phyloP scores from a whole-genome alignment of 2,888 invertebrate genomes.

The Pterobdella sp. region DNA sequence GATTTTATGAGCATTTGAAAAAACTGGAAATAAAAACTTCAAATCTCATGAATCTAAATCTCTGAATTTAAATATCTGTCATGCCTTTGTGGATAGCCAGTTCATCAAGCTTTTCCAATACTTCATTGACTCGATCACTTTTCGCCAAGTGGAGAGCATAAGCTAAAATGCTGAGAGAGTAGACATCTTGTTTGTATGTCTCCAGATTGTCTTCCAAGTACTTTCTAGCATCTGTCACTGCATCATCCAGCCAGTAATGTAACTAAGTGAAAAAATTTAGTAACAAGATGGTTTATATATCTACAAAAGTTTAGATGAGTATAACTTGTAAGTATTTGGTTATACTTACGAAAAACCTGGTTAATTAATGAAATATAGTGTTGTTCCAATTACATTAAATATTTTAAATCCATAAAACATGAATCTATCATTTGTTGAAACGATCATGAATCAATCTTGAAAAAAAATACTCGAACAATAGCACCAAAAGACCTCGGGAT shows the following conservation, averaged over 20 bases:
- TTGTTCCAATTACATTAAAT: no score
- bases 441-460: no score
- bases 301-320: no score
- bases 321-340: no score
- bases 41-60: background rate
- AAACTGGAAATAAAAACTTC: no score
- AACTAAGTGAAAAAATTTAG: background rate
- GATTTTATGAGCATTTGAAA: no score
- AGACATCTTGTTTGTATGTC: conserved; percentile 39
- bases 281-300: background rate
- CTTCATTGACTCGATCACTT: conserved; percentile 38
- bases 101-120: conserved; percentile 39
- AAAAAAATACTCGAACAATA: no score
- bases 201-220: conserved; percentile 9
- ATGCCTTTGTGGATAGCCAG: conserved; percentile 42
- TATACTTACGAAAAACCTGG: no score
- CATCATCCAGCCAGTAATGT: background rate
- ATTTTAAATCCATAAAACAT: no score
- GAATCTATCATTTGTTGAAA: no score
- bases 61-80: background rate
- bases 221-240: background rate
- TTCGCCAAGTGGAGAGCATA: conserved; percentile 45
- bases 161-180: conserved; percentile 44
- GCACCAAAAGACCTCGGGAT: background rate
- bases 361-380: no score